Percentiles rank a stretch among this genome's conserved stretches.
phyloP scores from a whole-genome alignment of 2,888 invertebrate species.

The Drosophila pseudotakahashii region DNA sequence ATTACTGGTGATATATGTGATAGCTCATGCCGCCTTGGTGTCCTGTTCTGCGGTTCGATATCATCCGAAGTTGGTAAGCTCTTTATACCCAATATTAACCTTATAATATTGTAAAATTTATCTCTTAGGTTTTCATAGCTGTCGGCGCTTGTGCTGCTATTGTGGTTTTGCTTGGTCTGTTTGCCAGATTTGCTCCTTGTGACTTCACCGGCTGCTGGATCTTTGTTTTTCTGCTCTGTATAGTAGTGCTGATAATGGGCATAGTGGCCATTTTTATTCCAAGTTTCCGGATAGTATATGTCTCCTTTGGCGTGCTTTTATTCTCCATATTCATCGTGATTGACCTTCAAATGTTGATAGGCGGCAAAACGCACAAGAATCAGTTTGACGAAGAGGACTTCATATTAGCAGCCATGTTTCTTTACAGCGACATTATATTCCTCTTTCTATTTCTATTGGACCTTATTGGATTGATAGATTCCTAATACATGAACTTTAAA shows the following conservation, averaged over 20 bases:
- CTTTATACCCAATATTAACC: no score
- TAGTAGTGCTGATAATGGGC: not conserved
- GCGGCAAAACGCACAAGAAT: constrained; percentile 28
- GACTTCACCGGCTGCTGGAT: constrained; percentile 60
- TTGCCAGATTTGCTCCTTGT: constrained; percentile 53
- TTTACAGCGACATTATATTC: constrained; percentile 54
- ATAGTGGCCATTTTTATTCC: not conserved
- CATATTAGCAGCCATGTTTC: constrained; percentile 55
- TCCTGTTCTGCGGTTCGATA: not conserved
- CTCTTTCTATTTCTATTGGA: constrained; percentile 41
- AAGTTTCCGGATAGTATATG: not conserved
- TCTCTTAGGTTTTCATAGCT: constrained; percentile 47
- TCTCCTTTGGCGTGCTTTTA: not conserved
- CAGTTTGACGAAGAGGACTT: constrained; percentile 52
- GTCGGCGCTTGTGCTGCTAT: constrained; percentile 29
- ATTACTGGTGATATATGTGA: not conserved
- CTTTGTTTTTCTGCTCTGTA: not conserved
- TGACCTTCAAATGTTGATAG: constrained; percentile 55
- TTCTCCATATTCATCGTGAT: constrained; percentile 44
- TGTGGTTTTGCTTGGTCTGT: constrained; percentile 23
- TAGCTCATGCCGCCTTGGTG: constrained; percentile 2
- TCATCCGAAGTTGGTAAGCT: constrained; percentile 7
- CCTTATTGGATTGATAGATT: constrained; percentile 45
- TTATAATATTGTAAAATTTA: no score
- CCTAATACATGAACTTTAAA: not conserved